These are phyloP conservation scores for Turritopsis dohrnii DNA, from an alignment of 30 jellyfish, hydroid and myxozoan genomes.

Conservation along the genomic window DNA sequence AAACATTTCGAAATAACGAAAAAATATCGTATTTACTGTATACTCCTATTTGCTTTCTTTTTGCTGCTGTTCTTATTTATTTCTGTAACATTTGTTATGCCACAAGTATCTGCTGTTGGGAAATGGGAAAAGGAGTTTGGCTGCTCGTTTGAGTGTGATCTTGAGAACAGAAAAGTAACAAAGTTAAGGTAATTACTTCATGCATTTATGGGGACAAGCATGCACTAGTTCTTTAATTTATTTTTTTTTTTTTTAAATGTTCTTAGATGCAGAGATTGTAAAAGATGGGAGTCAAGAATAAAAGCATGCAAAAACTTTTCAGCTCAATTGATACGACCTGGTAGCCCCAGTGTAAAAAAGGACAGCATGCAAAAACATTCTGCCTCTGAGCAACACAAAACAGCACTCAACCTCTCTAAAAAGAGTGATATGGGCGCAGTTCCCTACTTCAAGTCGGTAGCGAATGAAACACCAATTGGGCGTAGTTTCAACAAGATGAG, in stretches of 20 bases:
- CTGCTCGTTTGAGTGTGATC: constrained; percentile 13
- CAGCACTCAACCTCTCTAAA: neutral
- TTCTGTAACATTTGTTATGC: too few relatives aligned
- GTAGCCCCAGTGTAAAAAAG: neutral
- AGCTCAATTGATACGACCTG: neutral
- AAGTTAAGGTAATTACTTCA: constrained; percentile 2
- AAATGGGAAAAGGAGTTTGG: constrained; percentile 9
- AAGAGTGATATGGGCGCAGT: neutral
- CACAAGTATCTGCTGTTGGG: too few relatives aligned
- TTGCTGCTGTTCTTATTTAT: too few relatives aligned
- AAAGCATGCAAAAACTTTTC: neutral
- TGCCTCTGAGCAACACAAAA: neutral
- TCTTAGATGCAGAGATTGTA: neutral
- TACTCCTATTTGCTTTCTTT: too few relatives aligned
- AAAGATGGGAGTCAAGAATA: neutral
- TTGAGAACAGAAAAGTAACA: constrained; percentile 3
- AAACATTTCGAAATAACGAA: too few relatives aligned
- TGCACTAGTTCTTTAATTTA: too few relatives aligned
- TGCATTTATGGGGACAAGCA: too few relatives aligned
- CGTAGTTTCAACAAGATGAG: neutral
- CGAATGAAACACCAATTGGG: neutral
- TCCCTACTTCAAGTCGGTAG: neutral
- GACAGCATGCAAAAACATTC: neutral
- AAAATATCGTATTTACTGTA: too few relatives aligned
- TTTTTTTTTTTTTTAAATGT: too few relatives aligned